Percentiles rank a stretch among this genome's conserved stretches.
Conservation (phyloP, 2,888 invertebrate genomes). For the Xylocampa areola region DNA sequence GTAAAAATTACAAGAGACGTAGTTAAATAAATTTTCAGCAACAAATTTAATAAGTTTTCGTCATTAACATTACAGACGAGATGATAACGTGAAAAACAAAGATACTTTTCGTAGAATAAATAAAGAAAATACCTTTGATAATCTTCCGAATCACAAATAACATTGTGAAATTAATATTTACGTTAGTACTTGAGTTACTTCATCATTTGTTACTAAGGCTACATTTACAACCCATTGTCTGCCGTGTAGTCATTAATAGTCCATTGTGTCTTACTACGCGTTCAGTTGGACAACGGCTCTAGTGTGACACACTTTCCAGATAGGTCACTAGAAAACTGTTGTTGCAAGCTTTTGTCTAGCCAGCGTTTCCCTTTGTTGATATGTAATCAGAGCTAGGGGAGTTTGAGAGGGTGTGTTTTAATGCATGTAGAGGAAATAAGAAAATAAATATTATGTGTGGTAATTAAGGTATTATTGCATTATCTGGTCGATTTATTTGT, state of each 20-base stretch:
- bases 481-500: too few relatives aligned
- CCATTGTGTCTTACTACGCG: constrained; percentile 34
- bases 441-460: background rate
- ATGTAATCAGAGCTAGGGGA: constrained; percentile 32
- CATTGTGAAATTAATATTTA: background rate
- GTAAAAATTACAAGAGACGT: too few relatives aligned
- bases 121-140: background rate
- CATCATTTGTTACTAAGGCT: background rate
- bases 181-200: background rate
- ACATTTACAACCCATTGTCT: constrained; percentile 24
- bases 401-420: constrained; percentile 21
- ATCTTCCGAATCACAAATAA: background rate
- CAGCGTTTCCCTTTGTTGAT: constrained; percentile 43
- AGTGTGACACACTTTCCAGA: constrained; percentile 53
- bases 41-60: too few relatives aligned
- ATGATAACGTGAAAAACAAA: too few relatives aligned
- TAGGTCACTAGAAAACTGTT: constrained; percentile 52
- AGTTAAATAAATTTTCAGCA: too few relatives aligned
- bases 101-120: background rate
- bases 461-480: background rate
- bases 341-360: constrained; percentile 45
- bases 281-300: constrained; percentile 24
- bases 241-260: constrained; percentile 22
- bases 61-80: too few relatives aligned
- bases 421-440: background rate